Conservation (phyloP, 2,113 vertebrate genomes). For the Periophthalmus modestus region DNA sequence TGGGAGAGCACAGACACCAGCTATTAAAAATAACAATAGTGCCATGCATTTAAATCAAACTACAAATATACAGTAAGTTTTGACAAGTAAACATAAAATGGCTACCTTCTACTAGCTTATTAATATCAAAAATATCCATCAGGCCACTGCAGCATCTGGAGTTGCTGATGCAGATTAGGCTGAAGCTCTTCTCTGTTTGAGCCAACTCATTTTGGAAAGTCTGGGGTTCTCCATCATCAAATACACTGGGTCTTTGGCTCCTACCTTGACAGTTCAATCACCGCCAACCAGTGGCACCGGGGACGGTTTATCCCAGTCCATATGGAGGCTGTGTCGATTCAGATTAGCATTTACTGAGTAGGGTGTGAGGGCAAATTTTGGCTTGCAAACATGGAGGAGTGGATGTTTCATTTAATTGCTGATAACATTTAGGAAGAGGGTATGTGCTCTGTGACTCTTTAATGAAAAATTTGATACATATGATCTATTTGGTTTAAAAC, state of each 20-base stretch:
- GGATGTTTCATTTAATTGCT: no score
- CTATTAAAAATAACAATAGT: background rate
- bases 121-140: background rate
- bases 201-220: conserved; percentile 17
- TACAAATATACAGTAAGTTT: background rate
- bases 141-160: background rate
- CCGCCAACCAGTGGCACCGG: conserved; percentile 8
- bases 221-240: background rate
- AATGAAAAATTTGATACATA: no score
- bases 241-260: conserved; percentile 26
- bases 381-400: background rate
- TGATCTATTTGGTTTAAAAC: no score
- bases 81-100: background rate
- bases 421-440: no score
- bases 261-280: conserved; percentile 17
- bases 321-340: conserved; percentile 3
- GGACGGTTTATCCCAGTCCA: background rate
- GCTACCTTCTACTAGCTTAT: background rate
- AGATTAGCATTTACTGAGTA: conserved; percentile 1
- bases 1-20: background rate
- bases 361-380: background rate
- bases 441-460: no score
- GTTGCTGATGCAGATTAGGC: conserved; percentile 1
- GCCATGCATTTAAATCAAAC: background rate
- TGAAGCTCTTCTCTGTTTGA: background rate